Conservation (phyloP, 2,113 vertebrate species). For the Sturnira hondurensis region DNA sequence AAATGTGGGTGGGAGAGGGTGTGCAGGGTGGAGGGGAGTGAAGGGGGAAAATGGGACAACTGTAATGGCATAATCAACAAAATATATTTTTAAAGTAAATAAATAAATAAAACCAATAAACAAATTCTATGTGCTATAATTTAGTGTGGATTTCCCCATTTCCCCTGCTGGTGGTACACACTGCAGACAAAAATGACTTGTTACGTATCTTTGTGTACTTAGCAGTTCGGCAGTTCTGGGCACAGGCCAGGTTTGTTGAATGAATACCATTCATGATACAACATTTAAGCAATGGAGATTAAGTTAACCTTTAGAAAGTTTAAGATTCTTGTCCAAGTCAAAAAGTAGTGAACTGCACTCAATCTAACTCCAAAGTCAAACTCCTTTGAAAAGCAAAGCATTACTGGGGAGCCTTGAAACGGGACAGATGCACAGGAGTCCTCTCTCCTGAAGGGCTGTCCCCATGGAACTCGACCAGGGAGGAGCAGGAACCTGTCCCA, state of each 20-base stretch:
- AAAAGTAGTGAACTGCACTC: not conserved
- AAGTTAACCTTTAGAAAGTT: not conserved
- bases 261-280: not conserved
- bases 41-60: no score
- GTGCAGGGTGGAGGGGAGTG: no score
- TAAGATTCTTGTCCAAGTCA: not conserved
- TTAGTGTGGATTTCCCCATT: not conserved
- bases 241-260: not conserved
- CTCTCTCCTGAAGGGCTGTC: not conserved
- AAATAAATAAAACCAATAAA: no score
- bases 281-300: not conserved
- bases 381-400: not conserved
- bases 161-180: not conserved
- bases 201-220: not conserved
- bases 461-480: rapidly evolving
- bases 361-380: not conserved
- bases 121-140: rapidly evolving
- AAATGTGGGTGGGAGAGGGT: no score
- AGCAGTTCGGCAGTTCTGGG: not conserved
- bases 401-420: not conserved
- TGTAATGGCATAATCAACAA: no score
- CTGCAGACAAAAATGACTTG: not conserved
- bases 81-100: no score
- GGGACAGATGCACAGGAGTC: rapidly evolving
- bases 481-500: rapidly evolving